Evolutionary conservation across 2,888 invertebrate genomes (phyloP).

Genomic region (Anthoptus insignis): DNA sequence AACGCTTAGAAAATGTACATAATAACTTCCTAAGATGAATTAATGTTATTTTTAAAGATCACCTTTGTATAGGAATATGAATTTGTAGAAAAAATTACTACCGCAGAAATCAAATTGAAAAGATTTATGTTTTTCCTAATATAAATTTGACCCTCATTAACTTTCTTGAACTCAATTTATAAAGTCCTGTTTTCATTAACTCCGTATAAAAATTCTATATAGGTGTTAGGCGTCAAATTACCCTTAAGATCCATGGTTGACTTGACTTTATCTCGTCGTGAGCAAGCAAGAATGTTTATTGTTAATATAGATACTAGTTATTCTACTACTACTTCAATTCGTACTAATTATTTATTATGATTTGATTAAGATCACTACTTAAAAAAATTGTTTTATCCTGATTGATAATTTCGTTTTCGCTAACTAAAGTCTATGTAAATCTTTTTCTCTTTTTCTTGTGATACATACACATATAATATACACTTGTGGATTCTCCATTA

Average conservation of each 20-base stretch:
- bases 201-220: slow-evolving; percentile 2
- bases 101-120: neutral
- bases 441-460: no score
- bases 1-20: neutral
- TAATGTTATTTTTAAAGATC: no score
- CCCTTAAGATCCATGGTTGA: neutral
- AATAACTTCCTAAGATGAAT: neutral
- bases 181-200: slow-evolving; percentile 5
- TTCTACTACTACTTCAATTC: no score
- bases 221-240: neutral
- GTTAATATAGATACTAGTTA: no score
- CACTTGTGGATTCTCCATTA: no score
- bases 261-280: neutral
- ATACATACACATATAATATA: no score
- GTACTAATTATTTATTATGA: neutral
- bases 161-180: neutral
- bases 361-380: no score
- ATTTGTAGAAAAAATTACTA: no score
- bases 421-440: no score
- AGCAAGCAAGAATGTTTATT: neutral
- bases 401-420: no score
- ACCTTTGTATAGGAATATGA: no score
- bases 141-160: slow-evolving; percentile 4
- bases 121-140: slow-evolving; percentile 11
- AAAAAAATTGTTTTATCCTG: no score